Conservation (phyloP, 1,140 invertebrate species). For the Wiebesia pumilae region DNA sequence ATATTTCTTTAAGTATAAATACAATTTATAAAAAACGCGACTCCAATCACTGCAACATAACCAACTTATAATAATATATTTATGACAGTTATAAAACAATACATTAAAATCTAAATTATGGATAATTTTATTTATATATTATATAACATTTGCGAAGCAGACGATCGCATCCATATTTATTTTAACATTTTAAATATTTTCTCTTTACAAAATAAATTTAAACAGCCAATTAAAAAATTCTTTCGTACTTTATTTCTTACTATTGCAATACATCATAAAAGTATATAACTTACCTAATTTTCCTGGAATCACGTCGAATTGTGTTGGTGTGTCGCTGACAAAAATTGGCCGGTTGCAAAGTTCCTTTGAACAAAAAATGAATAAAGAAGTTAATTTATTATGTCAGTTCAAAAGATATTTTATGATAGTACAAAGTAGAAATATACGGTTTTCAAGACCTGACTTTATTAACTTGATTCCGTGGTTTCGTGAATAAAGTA, state of each 20-base stretch:
- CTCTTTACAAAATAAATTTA: too few relatives aligned
- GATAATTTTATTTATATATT: neutral
- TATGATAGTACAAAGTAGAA: neutral
- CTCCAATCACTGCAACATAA: too few relatives aligned
- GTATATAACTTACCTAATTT: slow-evolving; percentile 85
- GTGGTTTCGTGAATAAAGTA: neutral
- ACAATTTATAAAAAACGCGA: too few relatives aligned
- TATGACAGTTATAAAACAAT: too few relatives aligned
- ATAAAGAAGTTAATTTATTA: neutral
- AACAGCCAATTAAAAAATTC: too few relatives aligned
- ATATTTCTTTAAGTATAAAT: too few relatives aligned
- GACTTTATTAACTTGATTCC: neutral
- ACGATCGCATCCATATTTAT: too few relatives aligned
- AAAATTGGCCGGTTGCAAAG: slow-evolving; percentile 85
- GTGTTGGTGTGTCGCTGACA: slow-evolving; percentile 84
- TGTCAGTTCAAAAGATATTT: neutral
- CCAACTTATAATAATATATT: too few relatives aligned
- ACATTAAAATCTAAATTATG: too few relatives aligned
- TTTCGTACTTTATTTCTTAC: too few relatives aligned
- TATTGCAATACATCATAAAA: neutral
- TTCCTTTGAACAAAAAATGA: slow-evolving; percentile 77
- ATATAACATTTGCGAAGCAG: neutral
- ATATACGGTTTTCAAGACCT: neutral
- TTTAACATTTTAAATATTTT: too few relatives aligned
- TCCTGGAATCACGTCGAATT: slow-evolving; percentile 89